Base-by-base conservation (phyloP, 1,140 invertebrate genomes). In the Neuroterus valhalla region DNA sequence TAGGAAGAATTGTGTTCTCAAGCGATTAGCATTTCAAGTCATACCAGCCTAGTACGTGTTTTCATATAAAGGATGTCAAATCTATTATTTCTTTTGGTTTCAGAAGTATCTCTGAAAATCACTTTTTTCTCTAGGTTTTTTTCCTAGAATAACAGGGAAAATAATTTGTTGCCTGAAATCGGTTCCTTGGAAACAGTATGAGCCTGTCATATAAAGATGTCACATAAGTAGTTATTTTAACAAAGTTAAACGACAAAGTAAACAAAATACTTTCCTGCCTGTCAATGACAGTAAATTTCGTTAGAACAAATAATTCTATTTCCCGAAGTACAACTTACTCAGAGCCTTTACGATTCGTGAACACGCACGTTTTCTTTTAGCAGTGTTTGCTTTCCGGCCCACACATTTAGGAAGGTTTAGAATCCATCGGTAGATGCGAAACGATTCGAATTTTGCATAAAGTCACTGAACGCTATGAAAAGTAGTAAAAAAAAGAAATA, bases 171-270 rank as follows among this genome's bases (percentile, higher is more conserved):
- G 31, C 10, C 10, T 38, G 15, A 48, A 48, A 48, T 17, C n/a
- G 15, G 17, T 17, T 48, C 31, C 55, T 12, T 6, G 26, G 6
- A 62, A 62, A 62, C 14, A 62, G 31, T n/a, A 31, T n/a, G n/a
- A 62, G 31, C 19, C 14, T 15, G 23, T 62, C n/a, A 12, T n/a
- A 38, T 48, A 48, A 48, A 48, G 21, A 62, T 14, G 31, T 62
- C 17, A 21, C 19, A 3, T 62, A 26, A 62, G 21, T 62, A 23
- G 31, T 26, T 62, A 62, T 62, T 62, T 62, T 23, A 62, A 62
- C 55, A 62, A 62, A 62, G 52, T 26, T 55, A 55, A 55, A 26
- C 26, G 52, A 31, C 23, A 23, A 62, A 62, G 55, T 62, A 62
- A 26, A 62, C 31, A 26, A 62, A 62, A 62, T 62, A 62, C 55